A percentile compares a stretch with the other conserved stretches of the same genome.
Conservation (phyloP, 2,797 vertebrate species). For the Myotis findleyi region DNA sequence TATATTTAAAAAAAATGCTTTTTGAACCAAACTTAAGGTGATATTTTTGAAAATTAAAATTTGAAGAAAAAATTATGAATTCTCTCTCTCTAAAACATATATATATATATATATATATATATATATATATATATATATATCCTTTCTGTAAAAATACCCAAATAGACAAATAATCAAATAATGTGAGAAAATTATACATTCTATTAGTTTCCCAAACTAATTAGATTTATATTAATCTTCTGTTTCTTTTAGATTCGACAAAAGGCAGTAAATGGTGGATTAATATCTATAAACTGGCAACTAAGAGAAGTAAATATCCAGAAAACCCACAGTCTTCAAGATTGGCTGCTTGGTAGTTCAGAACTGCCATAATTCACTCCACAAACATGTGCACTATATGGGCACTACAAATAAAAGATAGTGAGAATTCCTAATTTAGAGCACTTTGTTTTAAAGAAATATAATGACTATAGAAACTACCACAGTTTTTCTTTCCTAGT, state of each 20-base stretch:
- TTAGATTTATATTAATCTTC: not conserved
- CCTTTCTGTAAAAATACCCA: not conserved
- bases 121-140: not conserved
- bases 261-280: not conserved
- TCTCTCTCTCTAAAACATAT: too few species aligned
- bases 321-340: not conserved
- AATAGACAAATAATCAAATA: not conserved
- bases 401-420: not conserved
- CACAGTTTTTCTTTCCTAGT: not conserved
- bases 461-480: not conserved
- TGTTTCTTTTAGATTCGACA: not conserved
- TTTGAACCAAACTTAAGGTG: not conserved
- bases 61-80: conserved; percentile 1
- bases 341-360: not conserved
- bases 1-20: not conserved
- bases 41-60: conserved; percentile 29
- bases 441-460: not conserved
- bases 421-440: not conserved
- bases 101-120: too few species aligned
- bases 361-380: not conserved
- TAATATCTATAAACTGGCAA: not conserved
- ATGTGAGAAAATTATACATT: not conserved
- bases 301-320: not conserved
- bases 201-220: not conserved
- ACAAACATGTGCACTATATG: not conserved